Conservation (phyloP, 2,113 vertebrate genomes). For the Arvicanthis niloticus region DNA sequence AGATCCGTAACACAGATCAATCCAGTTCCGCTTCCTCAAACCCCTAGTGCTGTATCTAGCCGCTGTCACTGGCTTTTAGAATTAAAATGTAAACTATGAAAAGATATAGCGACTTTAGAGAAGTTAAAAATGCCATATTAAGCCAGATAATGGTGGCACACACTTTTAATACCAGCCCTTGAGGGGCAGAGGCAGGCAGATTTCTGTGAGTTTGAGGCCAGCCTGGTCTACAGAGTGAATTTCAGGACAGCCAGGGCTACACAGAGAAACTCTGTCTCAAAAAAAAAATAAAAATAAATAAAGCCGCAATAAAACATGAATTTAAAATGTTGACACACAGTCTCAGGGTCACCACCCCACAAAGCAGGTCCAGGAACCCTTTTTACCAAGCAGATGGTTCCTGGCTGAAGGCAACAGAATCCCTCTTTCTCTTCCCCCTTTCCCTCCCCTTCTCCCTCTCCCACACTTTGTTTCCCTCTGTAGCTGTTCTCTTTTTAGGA, state of each 20-base stretch:
- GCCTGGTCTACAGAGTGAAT: background rate
- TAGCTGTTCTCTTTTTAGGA: background rate
- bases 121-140: background rate
- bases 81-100: background rate
- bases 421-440: background rate
- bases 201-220: background rate
- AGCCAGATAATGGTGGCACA: background rate
- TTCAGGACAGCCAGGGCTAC: background rate
- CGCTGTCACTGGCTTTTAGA: background rate
- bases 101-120: background rate
- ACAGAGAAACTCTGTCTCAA: background rate
- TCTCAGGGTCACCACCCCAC: background rate
- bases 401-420: background rate
- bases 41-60: background rate
- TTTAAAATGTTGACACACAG: background rate
- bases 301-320: background rate
- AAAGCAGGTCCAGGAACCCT: background rate
- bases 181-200: background rate
- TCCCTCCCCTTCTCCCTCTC: background rate
- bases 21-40: background rate
- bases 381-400: background rate
- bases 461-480: background rate
- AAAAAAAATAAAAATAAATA: background rate
- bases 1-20: slow-evolving; percentile 26
- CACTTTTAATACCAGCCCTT: background rate